Evolutionary conservation across 2,113 vertebrate species (phyloP), one percentile per base, ranked within the genome.

Genomic region (Corapipo altera): DNA sequence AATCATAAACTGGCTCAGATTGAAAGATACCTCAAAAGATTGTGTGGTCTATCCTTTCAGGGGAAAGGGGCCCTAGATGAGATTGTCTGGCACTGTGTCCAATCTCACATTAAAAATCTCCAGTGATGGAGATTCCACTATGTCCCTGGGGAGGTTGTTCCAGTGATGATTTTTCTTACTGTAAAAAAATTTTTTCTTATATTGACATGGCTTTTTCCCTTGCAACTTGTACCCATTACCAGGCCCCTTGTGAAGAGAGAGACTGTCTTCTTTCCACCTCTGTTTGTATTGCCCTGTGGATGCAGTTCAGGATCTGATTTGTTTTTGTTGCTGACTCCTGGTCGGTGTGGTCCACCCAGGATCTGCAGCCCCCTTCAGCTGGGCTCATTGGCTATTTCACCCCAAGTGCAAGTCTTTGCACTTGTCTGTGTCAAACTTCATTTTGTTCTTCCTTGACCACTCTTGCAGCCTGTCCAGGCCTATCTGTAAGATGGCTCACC

Each of bases 11-110:
- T 27, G 77, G 6, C 8, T 18, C 49, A 19, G 14, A 24, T 14
- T 70, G 37, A 32, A 77, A 84, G 9, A 5, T 14, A 46, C 22
- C 52, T 59, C 0, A 0, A 28, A 72, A 80, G 35, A 35, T 76
- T 24, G 43, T 13, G 62, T n/a, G 11, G 5, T 55, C 28, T 32
- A 8, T 23, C 23, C 5, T 70, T 70, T 24, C 14, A 5, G 8
- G 5, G 23, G 18, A 73, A 69, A 32, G 21, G 19, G 27, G 58
- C 8, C 49, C 19, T 28, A 24, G 24, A 8, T 64, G 58, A 72
- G 23, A 43, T 69, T 61, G 10, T 48, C 28, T 71, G 57, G 3
- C 37, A 24, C 7, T 11, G 27, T 88, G 22, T n/a, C 17, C 28
- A 44, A 6, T 5, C 1, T 1, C 10, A 27, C 19, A 14, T 5